phyloP scores from a whole-genome alignment of 1,140 invertebrate genomes.

The Aphaenogaster rudis region DNA sequence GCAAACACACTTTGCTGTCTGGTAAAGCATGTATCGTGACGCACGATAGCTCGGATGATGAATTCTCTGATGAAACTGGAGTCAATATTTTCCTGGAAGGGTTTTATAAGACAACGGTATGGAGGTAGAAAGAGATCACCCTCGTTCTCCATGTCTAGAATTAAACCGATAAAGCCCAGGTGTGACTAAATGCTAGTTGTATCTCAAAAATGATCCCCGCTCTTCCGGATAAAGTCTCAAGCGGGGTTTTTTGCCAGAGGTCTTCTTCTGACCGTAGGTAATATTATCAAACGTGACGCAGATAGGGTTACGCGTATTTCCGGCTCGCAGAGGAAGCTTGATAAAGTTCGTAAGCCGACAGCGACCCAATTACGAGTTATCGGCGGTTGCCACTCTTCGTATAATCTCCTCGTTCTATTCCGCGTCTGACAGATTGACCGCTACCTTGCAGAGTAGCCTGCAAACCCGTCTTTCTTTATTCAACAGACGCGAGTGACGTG shows the following conservation, averaged over 20 bases:
- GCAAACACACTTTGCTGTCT: background rate
- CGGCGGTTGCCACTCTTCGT: background rate
- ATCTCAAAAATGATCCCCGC: background rate
- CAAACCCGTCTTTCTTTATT: background rate
- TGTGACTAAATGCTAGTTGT: background rate
- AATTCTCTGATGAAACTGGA: background rate
- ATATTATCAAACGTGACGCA: constrained; percentile 52
- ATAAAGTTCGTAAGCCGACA: constrained; percentile 53
- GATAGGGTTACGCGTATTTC: constrained; percentile 37
- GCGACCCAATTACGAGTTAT: constrained; percentile 42
- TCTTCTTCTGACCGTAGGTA: constrained; percentile 13
- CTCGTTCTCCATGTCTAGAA: background rate
- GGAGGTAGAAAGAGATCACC: background rate
- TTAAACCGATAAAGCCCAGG: background rate
- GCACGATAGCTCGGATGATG: background rate
- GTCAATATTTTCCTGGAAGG: background rate
- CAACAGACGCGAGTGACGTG: too few relatives aligned
- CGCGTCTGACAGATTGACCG: background rate
- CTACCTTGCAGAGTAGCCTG: background rate
- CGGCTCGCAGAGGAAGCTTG: constrained; percentile 42
- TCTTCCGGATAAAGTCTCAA: background rate
- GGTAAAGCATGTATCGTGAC: background rate
- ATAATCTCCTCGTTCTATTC: constrained; percentile 36
- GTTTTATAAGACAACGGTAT: background rate
- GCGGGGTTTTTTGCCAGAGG: background rate